phyloP scores from a whole-genome alignment of 2,113 vertebrate species.

The Vulpes ferrilata region DNA sequence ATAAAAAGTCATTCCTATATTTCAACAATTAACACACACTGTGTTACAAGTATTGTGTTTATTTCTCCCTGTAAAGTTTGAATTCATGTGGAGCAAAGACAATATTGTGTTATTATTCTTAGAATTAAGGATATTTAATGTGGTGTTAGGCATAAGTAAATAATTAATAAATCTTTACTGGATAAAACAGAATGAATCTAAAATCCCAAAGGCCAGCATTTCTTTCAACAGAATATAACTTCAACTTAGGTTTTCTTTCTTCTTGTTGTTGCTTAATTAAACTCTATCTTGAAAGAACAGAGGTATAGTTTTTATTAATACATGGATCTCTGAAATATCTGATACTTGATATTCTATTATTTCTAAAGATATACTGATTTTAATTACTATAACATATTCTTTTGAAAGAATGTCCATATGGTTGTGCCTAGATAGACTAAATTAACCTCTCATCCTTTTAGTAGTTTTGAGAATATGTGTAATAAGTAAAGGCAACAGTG shows the following conservation, averaged over 20 bases:
- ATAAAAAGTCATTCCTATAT: neutral
- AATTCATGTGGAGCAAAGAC: neutral
- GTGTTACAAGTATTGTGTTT: slow-evolving; percentile 24
- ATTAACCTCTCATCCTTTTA: neutral
- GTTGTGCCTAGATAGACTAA: neutral
- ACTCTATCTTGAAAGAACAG: neutral
- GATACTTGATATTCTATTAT: neutral
- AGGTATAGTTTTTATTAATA: neutral
- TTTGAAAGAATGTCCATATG: neutral
- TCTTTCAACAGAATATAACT: neutral
- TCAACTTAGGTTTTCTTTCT: neutral
- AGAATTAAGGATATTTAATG: neutral
- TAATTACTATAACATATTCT: neutral
- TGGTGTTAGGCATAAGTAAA: neutral
- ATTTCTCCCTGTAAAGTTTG: neutral
- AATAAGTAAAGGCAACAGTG: neutral
- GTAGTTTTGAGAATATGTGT: neutral
- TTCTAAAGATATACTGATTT: neutral
- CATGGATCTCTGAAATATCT: neutral
- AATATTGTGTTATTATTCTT: neutral
- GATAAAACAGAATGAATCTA: neutral
- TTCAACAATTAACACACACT: neutral
- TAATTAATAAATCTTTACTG: neutral
- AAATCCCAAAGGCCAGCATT: neutral
- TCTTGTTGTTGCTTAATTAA: neutral